phyloP scores from a whole-genome alignment of 2,113 vertebrate genomes.

The Macrotus californicus region DNA sequence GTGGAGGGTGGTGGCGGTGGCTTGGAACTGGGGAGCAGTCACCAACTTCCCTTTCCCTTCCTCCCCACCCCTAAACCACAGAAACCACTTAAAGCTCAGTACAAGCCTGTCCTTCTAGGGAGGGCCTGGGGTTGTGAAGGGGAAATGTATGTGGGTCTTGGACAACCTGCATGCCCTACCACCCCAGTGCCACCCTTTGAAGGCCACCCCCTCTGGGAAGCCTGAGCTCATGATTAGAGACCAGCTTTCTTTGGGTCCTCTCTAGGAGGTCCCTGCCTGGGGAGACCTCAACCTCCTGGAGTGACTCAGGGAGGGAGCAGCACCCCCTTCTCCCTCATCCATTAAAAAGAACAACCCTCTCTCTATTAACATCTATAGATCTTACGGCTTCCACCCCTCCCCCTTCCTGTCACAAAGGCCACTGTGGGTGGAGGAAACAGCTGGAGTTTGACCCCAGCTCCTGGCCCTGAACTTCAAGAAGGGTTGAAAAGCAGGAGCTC shows the following conservation, averaged over 20 bases:
- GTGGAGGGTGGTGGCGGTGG: neutral
- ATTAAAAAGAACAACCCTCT: neutral
- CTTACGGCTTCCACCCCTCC: neutral
- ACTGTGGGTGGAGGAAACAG: neutral
- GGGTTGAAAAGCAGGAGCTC: neutral
- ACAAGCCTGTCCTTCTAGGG: slow-evolving; percentile 36
- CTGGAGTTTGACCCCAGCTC: slow-evolving; percentile 11
- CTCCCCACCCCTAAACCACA: slow-evolving; percentile 62
- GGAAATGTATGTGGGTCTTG: neutral
- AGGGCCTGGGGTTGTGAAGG: neutral
- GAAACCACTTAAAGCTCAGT: slow-evolving; percentile 68
- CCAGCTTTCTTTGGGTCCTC: neutral
- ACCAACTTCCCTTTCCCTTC: slow-evolving; percentile 59
- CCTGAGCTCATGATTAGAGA: neutral
- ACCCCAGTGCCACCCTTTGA: neutral
- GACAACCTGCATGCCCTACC: neutral
- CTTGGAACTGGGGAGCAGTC: slow-evolving; percentile 53
- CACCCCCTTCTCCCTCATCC: neutral
- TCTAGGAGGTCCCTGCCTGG: neutral
- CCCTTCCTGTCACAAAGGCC: slow-evolving; percentile 20
- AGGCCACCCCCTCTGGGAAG: neutral
- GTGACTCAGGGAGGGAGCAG: neutral
- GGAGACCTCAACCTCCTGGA: neutral
- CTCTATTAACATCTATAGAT: neutral
- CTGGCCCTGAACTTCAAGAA: neutral